Evolutionary conservation across 2,888 invertebrate species (phyloP).

Genomic region (Pyralis farinalis): DNA sequence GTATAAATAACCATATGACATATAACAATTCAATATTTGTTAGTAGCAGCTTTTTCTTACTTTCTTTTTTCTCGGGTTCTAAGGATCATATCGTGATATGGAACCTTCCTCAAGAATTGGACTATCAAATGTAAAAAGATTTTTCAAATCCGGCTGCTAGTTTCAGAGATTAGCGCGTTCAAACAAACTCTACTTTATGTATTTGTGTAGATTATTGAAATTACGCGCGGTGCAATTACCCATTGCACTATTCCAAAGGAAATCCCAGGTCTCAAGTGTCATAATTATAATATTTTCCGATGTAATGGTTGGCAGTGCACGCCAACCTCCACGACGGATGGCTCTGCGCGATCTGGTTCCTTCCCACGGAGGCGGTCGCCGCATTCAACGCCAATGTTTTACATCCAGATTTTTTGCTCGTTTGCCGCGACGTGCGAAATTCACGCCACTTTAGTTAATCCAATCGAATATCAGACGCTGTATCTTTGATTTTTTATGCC

Average conservation of each 20-base stretch:
- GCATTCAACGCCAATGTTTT: conserved; percentile 44
- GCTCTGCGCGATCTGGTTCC: conserved; percentile 39
- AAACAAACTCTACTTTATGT: too few relatives aligned
- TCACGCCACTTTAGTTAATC: conserved; percentile 37
- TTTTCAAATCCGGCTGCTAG: too few relatives aligned
- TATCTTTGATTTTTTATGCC: neutral
- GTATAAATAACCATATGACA: too few relatives aligned
- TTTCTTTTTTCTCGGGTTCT: too few relatives aligned
- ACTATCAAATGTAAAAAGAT: too few relatives aligned
- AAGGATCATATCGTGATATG: too few relatives aligned
- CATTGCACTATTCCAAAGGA: conserved; percentile 1
- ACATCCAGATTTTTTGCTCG: conserved; percentile 46
- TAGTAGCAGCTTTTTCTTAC: too few relatives aligned
- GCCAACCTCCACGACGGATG: neutral
- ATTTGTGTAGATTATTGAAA: too few relatives aligned
- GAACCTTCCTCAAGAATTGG: too few relatives aligned
- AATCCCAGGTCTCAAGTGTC: conserved; percentile 1
- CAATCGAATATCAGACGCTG: conserved; percentile 20
- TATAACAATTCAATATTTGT: too few relatives aligned
- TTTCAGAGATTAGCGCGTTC: too few relatives aligned
- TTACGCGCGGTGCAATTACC: neutral
- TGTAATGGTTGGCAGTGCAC: neutral
- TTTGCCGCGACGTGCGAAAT: conserved; percentile 54
- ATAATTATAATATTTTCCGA: conserved; percentile 5
- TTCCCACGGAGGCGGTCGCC: conserved; percentile 22